Evolutionary conservation across 2,888 invertebrate species (phyloP).

Genomic region (Oscheius onirici): DNA sequence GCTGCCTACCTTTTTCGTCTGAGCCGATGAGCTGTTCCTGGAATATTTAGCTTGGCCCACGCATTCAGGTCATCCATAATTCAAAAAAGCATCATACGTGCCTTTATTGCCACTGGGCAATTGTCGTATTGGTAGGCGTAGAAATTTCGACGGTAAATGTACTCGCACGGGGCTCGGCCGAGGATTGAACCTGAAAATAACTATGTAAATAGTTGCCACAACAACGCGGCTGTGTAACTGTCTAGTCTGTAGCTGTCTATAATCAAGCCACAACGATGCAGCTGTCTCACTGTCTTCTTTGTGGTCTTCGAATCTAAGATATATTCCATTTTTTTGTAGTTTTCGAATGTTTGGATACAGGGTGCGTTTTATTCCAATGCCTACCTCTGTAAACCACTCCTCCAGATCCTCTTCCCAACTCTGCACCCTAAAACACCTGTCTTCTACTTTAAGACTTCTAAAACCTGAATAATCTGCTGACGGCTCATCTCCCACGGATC

Average conservation of each 20-base stretch:
- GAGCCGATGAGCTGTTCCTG: conserved; percentile 25
- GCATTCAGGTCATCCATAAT: not conserved
- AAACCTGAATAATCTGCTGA: conserved; percentile 26
- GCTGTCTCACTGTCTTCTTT: no score
- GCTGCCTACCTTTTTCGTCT: conserved; percentile 23
- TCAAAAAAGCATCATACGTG: not conserved
- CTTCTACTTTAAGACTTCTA: not conserved
- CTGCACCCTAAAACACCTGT: conserved; percentile 11
- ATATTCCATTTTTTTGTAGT: no score
- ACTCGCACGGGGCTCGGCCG: conserved; percentile 32
- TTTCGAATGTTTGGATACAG: no score
- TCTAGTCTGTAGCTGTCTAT: no score
- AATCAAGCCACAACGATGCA: no score
- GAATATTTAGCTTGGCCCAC: not conserved
- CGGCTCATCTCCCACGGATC: conserved; percentile 35
- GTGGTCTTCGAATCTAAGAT: no score
- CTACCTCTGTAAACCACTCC: conserved; percentile 28
- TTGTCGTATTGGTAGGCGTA: conserved; percentile 33
- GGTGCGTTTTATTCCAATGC: no score
- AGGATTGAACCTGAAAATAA: conserved; percentile 18
- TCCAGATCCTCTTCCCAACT: conserved; percentile 27
- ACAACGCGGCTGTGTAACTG: no score
- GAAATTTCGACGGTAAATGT: conserved; percentile 21
- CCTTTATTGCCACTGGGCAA: conserved; percentile 29
- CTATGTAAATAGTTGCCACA: no score